Conservation (phyloP, 2,888 invertebrate species). For the Eupithecia vulgata region DNA sequence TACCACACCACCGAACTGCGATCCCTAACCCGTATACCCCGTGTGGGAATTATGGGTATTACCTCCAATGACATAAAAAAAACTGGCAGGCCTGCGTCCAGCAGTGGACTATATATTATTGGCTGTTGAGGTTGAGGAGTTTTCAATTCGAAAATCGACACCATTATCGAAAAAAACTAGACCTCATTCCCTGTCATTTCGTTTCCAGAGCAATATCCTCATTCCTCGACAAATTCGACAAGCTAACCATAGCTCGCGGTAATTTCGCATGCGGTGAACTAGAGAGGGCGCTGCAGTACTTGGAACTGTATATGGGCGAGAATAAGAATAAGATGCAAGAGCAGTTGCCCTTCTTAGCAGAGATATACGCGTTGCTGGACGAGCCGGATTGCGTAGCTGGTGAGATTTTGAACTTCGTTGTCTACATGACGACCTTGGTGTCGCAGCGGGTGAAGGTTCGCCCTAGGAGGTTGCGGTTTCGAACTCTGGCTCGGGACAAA, state of each 20-base stretch:
- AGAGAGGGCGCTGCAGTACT: conserved; percentile 89
- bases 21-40: too few relatives aligned
- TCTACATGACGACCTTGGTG: too few relatives aligned
- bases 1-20: too few relatives aligned
- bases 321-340: conserved; percentile 81
- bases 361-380: conserved; percentile 94
- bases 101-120: too few relatives aligned
- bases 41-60: too few relatives aligned
- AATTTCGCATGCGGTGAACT: conserved; percentile 90
- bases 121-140: too few relatives aligned
- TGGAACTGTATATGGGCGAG: conserved; percentile 88
- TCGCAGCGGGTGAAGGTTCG: too few relatives aligned
- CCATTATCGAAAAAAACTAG: background rate
- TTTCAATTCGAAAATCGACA: background rate
- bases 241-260: conserved; percentile 87
- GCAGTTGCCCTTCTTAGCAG: conserved; percentile 86
- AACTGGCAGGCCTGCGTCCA: too few relatives aligned
- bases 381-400: conserved; percentile 96
- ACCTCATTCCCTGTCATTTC: background rate
- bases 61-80: too few relatives aligned
- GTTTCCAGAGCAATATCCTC: conserved; percentile 63
- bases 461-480: too few relatives aligned
- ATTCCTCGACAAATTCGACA: conserved; percentile 84
- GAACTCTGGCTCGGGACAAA: too few relatives aligned
- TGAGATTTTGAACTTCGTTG: conserved; percentile 45